Conservation (phyloP, 2,113 vertebrate species). For the Ictalurus furcatus region DNA sequence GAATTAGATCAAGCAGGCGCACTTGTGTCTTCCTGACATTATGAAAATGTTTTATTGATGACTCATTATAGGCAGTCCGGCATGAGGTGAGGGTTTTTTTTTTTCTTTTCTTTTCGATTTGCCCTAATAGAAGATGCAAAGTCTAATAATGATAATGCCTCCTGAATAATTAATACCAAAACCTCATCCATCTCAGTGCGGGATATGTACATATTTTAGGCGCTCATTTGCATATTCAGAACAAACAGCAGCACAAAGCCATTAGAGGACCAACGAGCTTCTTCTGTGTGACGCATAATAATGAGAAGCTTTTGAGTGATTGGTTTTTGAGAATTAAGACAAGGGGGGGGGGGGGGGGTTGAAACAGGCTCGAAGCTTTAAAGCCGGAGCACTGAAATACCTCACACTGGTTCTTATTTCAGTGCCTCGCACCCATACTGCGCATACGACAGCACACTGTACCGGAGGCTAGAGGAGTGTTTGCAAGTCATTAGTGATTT, state of each 20-base stretch:
- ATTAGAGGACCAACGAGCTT: conserved; percentile 60
- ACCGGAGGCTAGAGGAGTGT: conserved; percentile 91
- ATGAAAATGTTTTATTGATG: conserved; percentile 81
- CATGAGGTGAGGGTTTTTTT: conserved; percentile 64
- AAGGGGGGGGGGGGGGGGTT: conserved; percentile 32
- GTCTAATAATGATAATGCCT: conserved; percentile 78
- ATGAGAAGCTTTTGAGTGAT: conserved; percentile 71
- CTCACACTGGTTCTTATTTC: conserved; percentile 64
- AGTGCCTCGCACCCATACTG: conserved; percentile 73
- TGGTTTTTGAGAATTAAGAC: conserved; percentile 74
- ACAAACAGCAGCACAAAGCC: conserved; percentile 76
- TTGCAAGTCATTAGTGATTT: conserved; percentile 99
- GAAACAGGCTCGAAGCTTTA: conserved; percentile 17
- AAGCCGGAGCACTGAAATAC: conserved; percentile 38
- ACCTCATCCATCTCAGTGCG: conserved; percentile 73
- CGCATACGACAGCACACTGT: conserved; percentile 77
- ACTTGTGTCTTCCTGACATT: conserved; percentile 74
- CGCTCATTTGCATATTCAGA: conserved; percentile 78
- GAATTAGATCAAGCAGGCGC: conserved; percentile 71
- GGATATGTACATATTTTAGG: conserved; percentile 79
- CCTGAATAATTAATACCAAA: conserved; percentile 78
- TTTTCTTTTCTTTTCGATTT: conserved; percentile 58
- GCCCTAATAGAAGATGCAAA: conserved; percentile 72
- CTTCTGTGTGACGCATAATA: conserved; percentile 59
- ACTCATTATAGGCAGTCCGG: conserved; percentile 74